phyloP scores from a whole-genome alignment of 1,140 invertebrate species.

The Panagrolaimus sp. region DNA sequence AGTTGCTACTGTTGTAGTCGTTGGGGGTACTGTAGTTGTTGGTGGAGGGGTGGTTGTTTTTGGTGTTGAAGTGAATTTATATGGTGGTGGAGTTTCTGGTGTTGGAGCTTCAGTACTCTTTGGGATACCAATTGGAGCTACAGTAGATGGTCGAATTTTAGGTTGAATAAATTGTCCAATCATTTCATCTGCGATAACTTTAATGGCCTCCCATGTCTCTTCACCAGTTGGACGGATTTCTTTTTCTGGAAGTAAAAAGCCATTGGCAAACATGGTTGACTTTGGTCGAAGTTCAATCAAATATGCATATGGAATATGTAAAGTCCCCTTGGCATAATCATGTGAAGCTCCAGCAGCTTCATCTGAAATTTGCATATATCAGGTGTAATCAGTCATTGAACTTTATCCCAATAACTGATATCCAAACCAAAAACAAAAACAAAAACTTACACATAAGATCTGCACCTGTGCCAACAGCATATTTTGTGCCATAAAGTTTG shows the following conservation, averaged over 20 bases:
- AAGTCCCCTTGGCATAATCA: slow-evolving; percentile 55
- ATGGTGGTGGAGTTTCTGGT: no score
- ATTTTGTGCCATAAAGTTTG: slow-evolving; percentile 56
- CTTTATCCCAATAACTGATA: no score
- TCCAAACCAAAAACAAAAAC: neutral
- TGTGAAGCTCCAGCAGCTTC: slow-evolving; percentile 57
- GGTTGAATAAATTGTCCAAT: slow-evolving; percentile 43
- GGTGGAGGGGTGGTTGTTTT: slow-evolving; percentile 3
- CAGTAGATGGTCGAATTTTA: slow-evolving; percentile 7
- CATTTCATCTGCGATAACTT: slow-evolving; percentile 67
- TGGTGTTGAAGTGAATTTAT: slow-evolving; percentile 15
- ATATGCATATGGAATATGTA: slow-evolving; percentile 59
- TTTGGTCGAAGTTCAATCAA: slow-evolving; percentile 54
- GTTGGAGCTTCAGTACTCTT: no score
- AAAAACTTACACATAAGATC: slow-evolving; percentile 52
- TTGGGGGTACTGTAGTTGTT: slow-evolving; percentile 8
- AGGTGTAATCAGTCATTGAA: no score
- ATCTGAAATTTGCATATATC: slow-evolving; percentile 34
- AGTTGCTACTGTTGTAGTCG: neutral
- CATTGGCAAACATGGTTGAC: slow-evolving; percentile 62
- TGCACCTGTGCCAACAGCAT: slow-evolving; percentile 56
- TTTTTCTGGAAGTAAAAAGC: slow-evolving; percentile 72
- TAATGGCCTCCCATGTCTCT: slow-evolving; percentile 75
- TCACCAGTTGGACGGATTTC: slow-evolving; percentile 75
- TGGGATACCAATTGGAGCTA: neutral